Conservation (phyloP, 1,140 invertebrate genomes). For the Amphibalanus amphitrite region DNA sequence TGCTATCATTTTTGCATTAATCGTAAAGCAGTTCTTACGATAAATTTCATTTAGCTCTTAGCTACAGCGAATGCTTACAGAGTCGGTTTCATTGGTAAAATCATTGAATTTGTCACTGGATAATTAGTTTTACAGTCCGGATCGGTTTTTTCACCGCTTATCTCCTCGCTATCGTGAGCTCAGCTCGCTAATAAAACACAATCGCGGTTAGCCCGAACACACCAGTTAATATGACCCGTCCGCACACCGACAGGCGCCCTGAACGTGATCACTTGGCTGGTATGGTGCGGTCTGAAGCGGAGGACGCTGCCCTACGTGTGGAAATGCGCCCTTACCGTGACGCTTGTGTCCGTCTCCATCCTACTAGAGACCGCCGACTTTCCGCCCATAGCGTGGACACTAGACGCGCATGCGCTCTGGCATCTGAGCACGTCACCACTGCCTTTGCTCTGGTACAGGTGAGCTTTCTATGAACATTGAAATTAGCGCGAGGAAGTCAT, state of each 20-base stretch:
- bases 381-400: constrained; percentile 58
- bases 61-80: too few relatives aligned
- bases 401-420: constrained; percentile 93
- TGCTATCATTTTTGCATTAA: too few relatives aligned
- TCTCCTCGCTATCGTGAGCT: too few relatives aligned
- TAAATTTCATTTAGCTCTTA: too few relatives aligned
- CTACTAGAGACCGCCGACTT: constrained; percentile 81
- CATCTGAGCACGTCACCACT: constrained; percentile 76
- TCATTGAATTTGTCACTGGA: too few relatives aligned
- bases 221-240: background rate
- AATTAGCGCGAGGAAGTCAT: too few relatives aligned
- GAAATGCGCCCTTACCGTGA: constrained; percentile 48
- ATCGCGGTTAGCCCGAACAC: too few relatives aligned
- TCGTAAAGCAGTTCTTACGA: too few relatives aligned
- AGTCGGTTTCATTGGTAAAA: too few relatives aligned
- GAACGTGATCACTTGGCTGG: constrained; percentile 51
- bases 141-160: too few relatives aligned
- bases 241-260: constrained; percentile 39
- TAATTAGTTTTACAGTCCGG: too few relatives aligned
- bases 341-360: constrained; percentile 46
- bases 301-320: constrained; percentile 27
- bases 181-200: too few relatives aligned
- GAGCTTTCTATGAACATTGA: background rate
- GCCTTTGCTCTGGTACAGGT: constrained; percentile 67
- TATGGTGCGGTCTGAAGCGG: constrained; percentile 48